Base-by-base conservation (phyloP, 2,797 vertebrate species). In the Chaunax sp. region DNA sequence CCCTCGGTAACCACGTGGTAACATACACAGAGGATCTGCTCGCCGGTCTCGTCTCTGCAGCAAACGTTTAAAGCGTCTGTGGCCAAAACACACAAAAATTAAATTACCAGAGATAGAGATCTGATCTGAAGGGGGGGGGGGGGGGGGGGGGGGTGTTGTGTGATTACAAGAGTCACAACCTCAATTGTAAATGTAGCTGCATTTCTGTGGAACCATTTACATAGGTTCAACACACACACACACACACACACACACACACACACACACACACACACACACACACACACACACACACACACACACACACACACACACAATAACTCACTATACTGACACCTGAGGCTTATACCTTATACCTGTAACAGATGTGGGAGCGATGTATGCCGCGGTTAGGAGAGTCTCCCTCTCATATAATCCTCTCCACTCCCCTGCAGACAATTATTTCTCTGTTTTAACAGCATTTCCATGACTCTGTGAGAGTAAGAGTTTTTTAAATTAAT, bases 1-100 rank as follows among this genome's bases (percentile, higher is more conserved):
- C 80, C 81, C 75, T 83, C 68, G n/a, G 76, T 82, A 75, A 82
- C 78, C 44, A 64, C 22, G 18, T 30, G 7, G 67, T 56, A 71
- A 86, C 77, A 72, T 23, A 43, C 78, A 71, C 55, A 62, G 20
- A 15, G n/a, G n/a, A 64, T 59, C 44, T 23, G 53, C 64, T 77
- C 25, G 73, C 62, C 18, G 37, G 60, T 52, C 61, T 77, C 35
- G 69, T 58, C 60, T 56, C 47, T 51, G 71, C 46, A 69, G 67
- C 58, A 19, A 73, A 45, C 6, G 43, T 20, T 8, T 9, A 11
- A 45, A 19, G 33, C 4, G 11, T 35, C 19, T 37, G 38, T 59
- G 26, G 23, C 28, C 1, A 56, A 30, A 28, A 26, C 6, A 63
- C 51, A 22, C 38, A 13, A 8, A 75, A 75, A 82, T 63, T 1